Conservation (phyloP, 2,113 vertebrate species). For the Xiphophorus maculatus region DNA sequence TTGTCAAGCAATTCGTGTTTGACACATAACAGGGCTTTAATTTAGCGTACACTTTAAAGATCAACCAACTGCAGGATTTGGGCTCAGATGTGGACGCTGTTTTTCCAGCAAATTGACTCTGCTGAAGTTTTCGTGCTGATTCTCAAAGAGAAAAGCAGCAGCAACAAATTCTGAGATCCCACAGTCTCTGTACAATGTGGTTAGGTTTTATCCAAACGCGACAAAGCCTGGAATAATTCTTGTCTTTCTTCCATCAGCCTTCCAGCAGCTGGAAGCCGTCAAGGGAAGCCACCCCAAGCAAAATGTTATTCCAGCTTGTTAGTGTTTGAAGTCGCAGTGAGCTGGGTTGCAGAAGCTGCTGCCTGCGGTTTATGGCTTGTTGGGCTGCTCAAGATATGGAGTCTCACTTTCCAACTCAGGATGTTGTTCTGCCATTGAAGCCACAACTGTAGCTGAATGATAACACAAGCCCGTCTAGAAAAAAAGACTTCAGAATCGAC, state of each 20-base stretch:
- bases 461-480: slow-evolving; percentile 73
- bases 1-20: slow-evolving; percentile 48
- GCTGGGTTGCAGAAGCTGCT: slow-evolving; percentile 76
- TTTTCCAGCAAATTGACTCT: slow-evolving; percentile 72
- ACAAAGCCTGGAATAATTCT: slow-evolving; percentile 80
- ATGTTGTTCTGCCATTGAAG: slow-evolving; percentile 82
- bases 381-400: slow-evolving; percentile 77
- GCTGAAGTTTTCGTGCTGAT: slow-evolving; percentile 54
- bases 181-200: slow-evolving; percentile 72
- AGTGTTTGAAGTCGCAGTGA: slow-evolving; percentile 79
- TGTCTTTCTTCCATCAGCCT: slow-evolving; percentile 78
- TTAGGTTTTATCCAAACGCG: slow-evolving; percentile 76
- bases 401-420: slow-evolving; percentile 80
- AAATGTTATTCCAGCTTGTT: slow-evolving; percentile 85
- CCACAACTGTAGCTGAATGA: slow-evolving; percentile 83
- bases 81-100: slow-evolving; percentile 66
- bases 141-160: slow-evolving; percentile 59
- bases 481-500: slow-evolving; percentile 75
- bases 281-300: slow-evolving; percentile 82
- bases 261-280: slow-evolving; percentile 79
- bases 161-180: slow-evolving; percentile 71
- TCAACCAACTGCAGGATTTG: slow-evolving; percentile 55
- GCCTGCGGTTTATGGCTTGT: slow-evolving; percentile 82
- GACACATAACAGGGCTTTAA: slow-evolving; percentile 62
- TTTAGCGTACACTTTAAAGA: slow-evolving; percentile 60